Conservation (phyloP, 2,113 vertebrate species). For the Crypturellus undulatus region DNA sequence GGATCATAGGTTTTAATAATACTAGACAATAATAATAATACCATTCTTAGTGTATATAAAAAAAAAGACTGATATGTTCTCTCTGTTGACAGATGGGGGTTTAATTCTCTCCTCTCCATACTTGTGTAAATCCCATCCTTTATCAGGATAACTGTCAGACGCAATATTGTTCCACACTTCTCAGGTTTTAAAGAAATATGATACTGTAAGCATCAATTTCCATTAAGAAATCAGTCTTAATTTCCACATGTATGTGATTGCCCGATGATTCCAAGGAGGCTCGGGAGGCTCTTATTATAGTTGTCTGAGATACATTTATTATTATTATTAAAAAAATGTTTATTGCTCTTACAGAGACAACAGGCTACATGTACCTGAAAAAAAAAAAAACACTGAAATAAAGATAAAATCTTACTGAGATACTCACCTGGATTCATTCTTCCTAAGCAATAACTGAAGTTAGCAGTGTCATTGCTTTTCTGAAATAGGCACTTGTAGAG, state of each 20-base stretch:
- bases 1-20: background rate
- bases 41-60: background rate
- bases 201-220: background rate
- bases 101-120: background rate
- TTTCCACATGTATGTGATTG: background rate
- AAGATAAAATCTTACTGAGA: background rate
- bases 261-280: background rate
- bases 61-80: background rate
- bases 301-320: background rate
- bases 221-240: background rate
- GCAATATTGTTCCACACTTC: conserved; percentile 23
- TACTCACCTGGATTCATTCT: background rate
- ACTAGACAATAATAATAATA: background rate
- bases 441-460: background rate
- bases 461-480: background rate
- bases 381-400: too few relatives aligned
- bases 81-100: background rate
- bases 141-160: background rate
- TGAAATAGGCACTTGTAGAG: background rate
- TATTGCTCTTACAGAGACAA: background rate
- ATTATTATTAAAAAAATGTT: background rate
- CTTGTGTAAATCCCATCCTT: conserved; percentile 16
- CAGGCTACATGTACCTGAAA: background rate
- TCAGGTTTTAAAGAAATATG: conserved; percentile 22
- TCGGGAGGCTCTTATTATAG: background rate